Evolutionary conservation across 2,888 invertebrate genomes (phyloP), one percentile per base, ranked within the genome.

Genomic region (Hypselothyrea guttata): DNA sequence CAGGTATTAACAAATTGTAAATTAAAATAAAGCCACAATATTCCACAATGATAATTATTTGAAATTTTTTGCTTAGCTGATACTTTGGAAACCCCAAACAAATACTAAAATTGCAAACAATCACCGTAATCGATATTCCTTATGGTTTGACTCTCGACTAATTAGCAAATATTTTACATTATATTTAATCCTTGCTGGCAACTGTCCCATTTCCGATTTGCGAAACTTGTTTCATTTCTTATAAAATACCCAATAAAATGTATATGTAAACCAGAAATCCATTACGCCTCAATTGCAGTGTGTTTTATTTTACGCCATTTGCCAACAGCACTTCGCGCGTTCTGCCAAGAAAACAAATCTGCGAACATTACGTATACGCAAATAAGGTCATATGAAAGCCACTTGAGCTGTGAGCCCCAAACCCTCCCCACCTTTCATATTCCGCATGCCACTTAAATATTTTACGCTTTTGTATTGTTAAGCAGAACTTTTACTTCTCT

Each of bases 391-490:
- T 56, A 44, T 42, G 45, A 42, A 40, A 49, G 42, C 34, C n/a
- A 38, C 28, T 38, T 52, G 37, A 42, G 31, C 5, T 31, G 22
- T 30, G 31, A 13, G 41, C 30, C 42, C 2, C 37, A 27, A 18
- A 38, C 22, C 22, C 5, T 22, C 3, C 22, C n/a, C n/a, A n/a
- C n/a, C n/a, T n/a, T n/a, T n/a, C 5, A 22, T 22, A 22, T 22
- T 47, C 51, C 58, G 51, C 55, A 57, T 45, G 64, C 60, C 58
- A 71, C 81, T 77, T 77, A 63, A 77, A 75, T 75, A 75, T 75
- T 75, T 75, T 72, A 75, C 75, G 72, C 70, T 72, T 49, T 78
- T 70, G 51, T 72, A 69, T 75, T 78, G 72, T 78, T 72, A 56
- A 78, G 72, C 62, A 42, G 61, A 70, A 61, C 46, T 40, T 45